These are phyloP conservation scores for Hapalemur alaotrensis DNA, from an alignment of 2,797 vertebrate species.

Conservation along the genomic window DNA sequence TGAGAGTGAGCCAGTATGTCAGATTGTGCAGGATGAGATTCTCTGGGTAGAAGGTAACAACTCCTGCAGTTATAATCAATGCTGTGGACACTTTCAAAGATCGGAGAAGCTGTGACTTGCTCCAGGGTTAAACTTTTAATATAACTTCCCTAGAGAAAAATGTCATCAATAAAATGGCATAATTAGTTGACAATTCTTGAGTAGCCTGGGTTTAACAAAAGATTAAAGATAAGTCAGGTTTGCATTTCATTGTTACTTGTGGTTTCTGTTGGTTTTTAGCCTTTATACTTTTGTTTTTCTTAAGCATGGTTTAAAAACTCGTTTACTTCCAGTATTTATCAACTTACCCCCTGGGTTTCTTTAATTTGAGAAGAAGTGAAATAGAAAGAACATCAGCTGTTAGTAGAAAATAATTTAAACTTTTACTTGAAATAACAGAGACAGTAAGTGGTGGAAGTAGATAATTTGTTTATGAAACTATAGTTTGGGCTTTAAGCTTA, in stretches of 20 bases:
- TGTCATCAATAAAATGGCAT: conserved; percentile 94
- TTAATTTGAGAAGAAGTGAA: conserved; percentile 41
- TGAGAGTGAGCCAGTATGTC: conserved; percentile 80
- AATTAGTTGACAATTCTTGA: conserved; percentile 90
- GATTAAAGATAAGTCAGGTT: conserved; percentile 69
- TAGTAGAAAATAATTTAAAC: background rate
- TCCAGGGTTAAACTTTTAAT: conserved; percentile 96
- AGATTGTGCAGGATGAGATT: conserved; percentile 85
- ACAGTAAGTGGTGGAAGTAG: conserved; percentile 15
- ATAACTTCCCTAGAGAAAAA: conserved; percentile 92
- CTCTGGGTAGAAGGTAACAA: conserved; percentile 90
- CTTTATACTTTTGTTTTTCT: conserved; percentile 64
- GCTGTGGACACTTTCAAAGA: conserved; percentile 94
- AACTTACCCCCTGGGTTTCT: background rate
- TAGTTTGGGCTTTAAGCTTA: background rate
- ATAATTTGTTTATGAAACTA: conserved; percentile 23
- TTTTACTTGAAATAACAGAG: conserved; percentile 23
- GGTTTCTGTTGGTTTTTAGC: conserved; percentile 70
- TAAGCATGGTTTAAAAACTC: conserved; percentile 22
- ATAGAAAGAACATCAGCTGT: background rate
- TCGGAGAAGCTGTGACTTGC: conserved; percentile 89
- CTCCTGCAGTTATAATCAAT: conserved; percentile 94
- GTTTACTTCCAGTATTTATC: conserved; percentile 17
- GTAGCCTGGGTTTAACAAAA: conserved; percentile 77
- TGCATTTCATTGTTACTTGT: conserved; percentile 62